A percentile compares a stretch with the other conserved stretches of the same genome.
Evolutionary conservation across 2,888 invertebrate genomes (phyloP).

Genomic region (Lasioglossum leucozonium): DNA sequence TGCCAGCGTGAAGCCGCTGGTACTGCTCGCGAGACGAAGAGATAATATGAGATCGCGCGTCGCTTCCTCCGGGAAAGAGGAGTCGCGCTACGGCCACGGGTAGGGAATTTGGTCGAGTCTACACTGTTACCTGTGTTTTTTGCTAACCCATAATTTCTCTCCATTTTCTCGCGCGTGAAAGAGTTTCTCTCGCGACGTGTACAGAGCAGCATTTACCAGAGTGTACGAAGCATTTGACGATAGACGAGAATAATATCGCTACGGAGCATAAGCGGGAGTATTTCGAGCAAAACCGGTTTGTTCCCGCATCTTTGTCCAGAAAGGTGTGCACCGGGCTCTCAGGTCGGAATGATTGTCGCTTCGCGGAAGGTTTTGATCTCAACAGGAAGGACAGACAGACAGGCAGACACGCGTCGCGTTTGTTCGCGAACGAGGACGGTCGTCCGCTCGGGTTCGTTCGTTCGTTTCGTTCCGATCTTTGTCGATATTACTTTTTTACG

Average conservation of each 20-base stretch:
- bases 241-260: constrained; percentile 1
- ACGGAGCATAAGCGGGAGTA: not conserved
- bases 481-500: constrained; percentile 56
- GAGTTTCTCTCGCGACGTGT: constrained; percentile 45
- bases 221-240: constrained; percentile 36
- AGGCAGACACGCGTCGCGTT: constrained; percentile 34
- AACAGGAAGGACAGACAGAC: constrained; percentile 33
- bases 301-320: not conserved
- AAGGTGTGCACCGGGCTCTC: not conserved
- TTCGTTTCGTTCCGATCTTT: constrained; percentile 31
- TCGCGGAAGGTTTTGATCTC: constrained; percentile 47
- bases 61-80: constrained; percentile 13
- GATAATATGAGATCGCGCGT: constrained; percentile 14
- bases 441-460: constrained; percentile 10
- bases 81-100: constrained; percentile 20
- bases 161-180: constrained; percentile 33
- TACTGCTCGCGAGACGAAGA: constrained; percentile 9
- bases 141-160: constrained; percentile 54
- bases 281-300: not conserved
- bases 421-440: not conserved
- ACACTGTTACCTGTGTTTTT: constrained; percentile 59
- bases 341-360: constrained; percentile 5
- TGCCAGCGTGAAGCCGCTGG: constrained; percentile 22
- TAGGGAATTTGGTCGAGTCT: constrained; percentile 39
- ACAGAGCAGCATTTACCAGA: constrained; percentile 44